Conservation (phyloP, 1,140 invertebrate species). For the Aphis craccivora region DNA sequence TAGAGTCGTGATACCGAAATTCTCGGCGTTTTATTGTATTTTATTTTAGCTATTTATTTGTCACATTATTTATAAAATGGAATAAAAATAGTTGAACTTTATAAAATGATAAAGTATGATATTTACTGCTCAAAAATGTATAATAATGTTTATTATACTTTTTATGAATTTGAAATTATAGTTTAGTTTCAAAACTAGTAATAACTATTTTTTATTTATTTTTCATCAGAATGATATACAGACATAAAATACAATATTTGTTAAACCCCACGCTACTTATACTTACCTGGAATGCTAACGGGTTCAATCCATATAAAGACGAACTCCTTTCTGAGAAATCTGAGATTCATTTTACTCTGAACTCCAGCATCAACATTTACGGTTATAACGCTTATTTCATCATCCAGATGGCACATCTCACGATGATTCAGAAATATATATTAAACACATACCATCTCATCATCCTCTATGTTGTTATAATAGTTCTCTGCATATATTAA, state of each 20-base stretch:
- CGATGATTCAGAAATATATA: too few species aligned
- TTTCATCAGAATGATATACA: background rate
- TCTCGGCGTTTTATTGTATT: background rate
- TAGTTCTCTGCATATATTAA: too few species aligned
- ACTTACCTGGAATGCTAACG: too few species aligned
- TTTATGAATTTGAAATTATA: constrained; percentile 8
- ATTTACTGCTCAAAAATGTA: background rate
- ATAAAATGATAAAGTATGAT: background rate
- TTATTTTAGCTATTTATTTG: background rate
- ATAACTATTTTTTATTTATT: background rate
- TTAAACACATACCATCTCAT: too few species aligned
- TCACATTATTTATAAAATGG: background rate
- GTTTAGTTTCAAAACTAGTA: background rate
- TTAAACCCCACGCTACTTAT: background rate
- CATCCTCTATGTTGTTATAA: too few species aligned
- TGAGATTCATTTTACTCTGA: too few species aligned
- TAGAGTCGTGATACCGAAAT: background rate
- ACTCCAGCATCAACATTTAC: too few species aligned
- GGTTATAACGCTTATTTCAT: too few species aligned
- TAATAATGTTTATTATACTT: background rate
- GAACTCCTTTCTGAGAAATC: too few species aligned
- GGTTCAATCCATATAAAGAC: too few species aligned
- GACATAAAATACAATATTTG: background rate
- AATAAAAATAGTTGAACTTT: background rate
- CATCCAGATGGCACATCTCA: too few species aligned